These are phyloP conservation scores for Oikopleura vanhoeffeni DNA, from an alignment of 23 tunicate genomes.

Conservation along the genomic window DNA sequence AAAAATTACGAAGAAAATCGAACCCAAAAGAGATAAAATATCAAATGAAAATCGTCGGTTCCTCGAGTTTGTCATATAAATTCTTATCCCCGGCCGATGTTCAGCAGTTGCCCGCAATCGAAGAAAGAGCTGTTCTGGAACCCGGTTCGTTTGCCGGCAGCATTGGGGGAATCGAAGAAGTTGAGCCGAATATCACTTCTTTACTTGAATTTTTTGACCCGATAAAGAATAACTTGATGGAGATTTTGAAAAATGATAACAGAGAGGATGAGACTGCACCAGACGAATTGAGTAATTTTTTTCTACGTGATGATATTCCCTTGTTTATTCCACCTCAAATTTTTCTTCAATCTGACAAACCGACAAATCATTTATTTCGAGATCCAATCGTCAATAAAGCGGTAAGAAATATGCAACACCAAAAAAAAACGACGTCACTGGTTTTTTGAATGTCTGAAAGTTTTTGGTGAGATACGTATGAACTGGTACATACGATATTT, in stretches of 20 bases:
- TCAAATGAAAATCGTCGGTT: constrained; percentile 2
- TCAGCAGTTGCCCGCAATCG: constrained; percentile 2
- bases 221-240: background rate
- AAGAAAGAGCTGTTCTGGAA: background rate
- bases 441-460: too few species aligned
- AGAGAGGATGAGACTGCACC: background rate
- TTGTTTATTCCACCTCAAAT: background rate
- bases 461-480: too few species aligned
- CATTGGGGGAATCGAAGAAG: background rate
- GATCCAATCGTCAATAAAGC: background rate
- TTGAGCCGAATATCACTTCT: background rate
- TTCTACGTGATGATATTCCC: background rate
- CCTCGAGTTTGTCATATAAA: background rate
- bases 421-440: too few species aligned
- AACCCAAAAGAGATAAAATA: background rate
- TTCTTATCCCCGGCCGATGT: background rate
- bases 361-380: background rate
- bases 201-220: background rate
- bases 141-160: background rate
- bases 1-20: background rate
- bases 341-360: background rate
- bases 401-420: background rate
- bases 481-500: too few species aligned
- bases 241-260: background rate
- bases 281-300: background rate